Percentiles rank a stretch among this genome's conserved stretches.
phyloP scores from a whole-genome alignment of 2,797 vertebrate species.

The Ibycter americanus region DNA sequence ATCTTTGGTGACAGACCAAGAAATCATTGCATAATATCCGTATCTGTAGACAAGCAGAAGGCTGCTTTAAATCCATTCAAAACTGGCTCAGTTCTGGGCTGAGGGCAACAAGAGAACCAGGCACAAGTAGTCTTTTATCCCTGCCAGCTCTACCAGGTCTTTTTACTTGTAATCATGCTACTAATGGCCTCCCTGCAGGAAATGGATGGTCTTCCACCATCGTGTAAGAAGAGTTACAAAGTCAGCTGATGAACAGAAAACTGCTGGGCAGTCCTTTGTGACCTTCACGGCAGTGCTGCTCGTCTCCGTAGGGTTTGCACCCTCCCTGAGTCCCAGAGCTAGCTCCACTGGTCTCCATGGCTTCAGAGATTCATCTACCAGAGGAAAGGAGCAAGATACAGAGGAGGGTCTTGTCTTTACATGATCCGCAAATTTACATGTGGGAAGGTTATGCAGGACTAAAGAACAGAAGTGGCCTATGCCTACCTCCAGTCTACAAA shows the following conservation, averaged over 20 bases:
- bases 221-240: neutral
- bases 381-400: neutral
- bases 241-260: neutral
- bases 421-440: neutral
- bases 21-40: neutral
- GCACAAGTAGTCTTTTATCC: neutral
- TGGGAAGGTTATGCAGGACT: neutral
- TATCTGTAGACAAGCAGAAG: neutral
- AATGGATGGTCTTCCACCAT: neutral
- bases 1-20: neutral
- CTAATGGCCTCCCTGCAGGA: neutral
- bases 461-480: neutral
- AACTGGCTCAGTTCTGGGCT: neutral
- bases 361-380: neutral
- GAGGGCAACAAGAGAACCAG: neutral
- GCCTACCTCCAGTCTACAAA: neutral
- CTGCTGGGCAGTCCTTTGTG: neutral
- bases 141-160: neutral
- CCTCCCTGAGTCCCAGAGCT: neutral
- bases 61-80: neutral
- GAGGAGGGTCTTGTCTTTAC: neutral
- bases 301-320: neutral
- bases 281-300: neutral
- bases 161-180: neutral
- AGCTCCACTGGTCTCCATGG: rapidly evolving